Percentiles rank a stretch among this genome's conserved stretches.
phyloP scores from a whole-genome alignment of 2,113 vertebrate species.

The Uropsilus gracilis region DNA sequence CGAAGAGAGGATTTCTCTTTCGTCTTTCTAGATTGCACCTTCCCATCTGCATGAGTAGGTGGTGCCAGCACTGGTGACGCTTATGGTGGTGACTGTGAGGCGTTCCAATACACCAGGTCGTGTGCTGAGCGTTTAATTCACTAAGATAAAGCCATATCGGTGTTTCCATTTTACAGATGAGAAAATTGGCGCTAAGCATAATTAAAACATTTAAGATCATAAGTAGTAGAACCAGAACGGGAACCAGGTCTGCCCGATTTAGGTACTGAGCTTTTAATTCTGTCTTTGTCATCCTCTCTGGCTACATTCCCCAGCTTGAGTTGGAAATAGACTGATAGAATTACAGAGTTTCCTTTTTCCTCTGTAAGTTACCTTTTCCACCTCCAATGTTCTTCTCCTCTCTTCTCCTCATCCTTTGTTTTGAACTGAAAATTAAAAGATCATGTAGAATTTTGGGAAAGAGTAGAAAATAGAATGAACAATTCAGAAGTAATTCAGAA shows the following conservation, averaged over 20 bases:
- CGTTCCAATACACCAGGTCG: neutral
- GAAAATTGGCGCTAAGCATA: neutral
- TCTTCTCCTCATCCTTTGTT: neutral
- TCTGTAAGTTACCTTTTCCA: neutral
- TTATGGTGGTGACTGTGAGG: neutral
- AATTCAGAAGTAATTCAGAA: no score
- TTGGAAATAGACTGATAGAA: neutral
- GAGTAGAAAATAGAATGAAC: constrained; percentile 60
- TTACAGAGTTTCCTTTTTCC: neutral
- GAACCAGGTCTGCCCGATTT: neutral
- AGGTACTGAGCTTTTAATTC: neutral
- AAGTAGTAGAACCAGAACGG: neutral
- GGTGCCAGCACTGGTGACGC: neutral
- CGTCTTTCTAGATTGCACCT: neutral
- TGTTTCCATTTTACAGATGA: neutral
- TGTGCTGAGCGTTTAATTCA: neutral
- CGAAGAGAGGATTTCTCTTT: neutral
- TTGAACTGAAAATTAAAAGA: constrained; percentile 53
- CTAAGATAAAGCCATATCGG: neutral
- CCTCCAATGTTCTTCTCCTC: neutral
- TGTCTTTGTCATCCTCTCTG: neutral
- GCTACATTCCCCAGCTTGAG: neutral
- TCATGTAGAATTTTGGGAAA: constrained; percentile 31
- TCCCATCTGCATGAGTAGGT: neutral
- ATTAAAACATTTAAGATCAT: neutral